Conservation (phyloP, 2,797 vertebrate genomes). For the Enteromius trimaculatus region DNA sequence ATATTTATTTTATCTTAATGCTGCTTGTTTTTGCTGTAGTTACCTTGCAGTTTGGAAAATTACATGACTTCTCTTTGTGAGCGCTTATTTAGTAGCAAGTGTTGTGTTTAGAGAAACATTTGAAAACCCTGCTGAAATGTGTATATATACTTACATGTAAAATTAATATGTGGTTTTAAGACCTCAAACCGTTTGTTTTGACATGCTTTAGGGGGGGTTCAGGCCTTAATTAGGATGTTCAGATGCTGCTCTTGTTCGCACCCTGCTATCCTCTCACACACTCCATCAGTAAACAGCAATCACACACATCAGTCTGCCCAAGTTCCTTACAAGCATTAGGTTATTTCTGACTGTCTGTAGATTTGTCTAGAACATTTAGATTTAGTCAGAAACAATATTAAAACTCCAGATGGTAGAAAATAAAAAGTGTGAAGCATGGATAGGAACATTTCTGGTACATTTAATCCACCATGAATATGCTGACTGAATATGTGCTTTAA, state of each 20-base stretch:
- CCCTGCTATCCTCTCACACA: not conserved
- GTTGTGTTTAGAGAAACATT: not conserved
- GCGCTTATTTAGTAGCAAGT: not conserved
- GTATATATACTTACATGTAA: conserved; percentile 5
- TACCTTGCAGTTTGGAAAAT: not conserved
- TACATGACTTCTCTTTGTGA: not conserved
- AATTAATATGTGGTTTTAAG: conserved; percentile 1
- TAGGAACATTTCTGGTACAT: conserved; percentile 29
- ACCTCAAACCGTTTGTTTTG: not conserved
- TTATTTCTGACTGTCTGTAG: not conserved
- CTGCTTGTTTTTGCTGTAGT: not conserved
- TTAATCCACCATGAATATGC: conserved; percentile 37
- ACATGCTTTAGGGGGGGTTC: conserved; percentile 16
- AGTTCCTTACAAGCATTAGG: not conserved
- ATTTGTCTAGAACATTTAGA: not conserved
- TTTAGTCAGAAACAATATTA: not conserved
- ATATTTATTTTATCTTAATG: not conserved
- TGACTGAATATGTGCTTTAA: conserved; percentile 12
- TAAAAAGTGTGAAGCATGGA: conserved; percentile 26
- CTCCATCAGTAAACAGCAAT: not conserved
- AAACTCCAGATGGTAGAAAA: conserved; percentile 7
- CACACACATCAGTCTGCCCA: not conserved
- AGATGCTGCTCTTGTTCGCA: not conserved
- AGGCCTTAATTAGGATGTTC: not conserved
- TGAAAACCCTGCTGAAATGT: not conserved